Conservation (phyloP, 2,113 vertebrate species). For the Leptodactylus fuscus region DNA sequence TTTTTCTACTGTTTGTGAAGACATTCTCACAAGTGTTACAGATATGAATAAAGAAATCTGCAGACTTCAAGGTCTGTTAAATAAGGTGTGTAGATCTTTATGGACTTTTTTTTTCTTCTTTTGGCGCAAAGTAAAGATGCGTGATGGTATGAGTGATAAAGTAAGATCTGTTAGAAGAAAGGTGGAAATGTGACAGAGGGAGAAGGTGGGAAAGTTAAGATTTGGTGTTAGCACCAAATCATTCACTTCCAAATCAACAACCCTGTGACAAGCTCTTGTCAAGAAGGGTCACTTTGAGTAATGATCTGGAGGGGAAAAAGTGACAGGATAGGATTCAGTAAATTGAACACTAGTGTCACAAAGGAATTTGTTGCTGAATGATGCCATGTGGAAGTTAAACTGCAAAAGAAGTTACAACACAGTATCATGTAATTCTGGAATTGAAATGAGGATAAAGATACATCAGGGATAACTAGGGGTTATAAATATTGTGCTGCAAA, state of each 20-base stretch:
- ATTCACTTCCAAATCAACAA: constrained; percentile 80
- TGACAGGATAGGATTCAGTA: constrained; percentile 68
- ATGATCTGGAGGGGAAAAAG: constrained; percentile 71
- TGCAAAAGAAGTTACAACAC: constrained; percentile 69
- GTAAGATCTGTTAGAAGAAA: constrained; percentile 69
- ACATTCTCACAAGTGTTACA: constrained; percentile 76
- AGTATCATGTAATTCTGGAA: constrained; percentile 68
- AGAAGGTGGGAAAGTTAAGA: constrained; percentile 78
- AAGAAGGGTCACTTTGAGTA: constrained; percentile 77
- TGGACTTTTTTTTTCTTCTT: constrained; percentile 5
- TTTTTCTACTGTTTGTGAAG: constrained; percentile 76
- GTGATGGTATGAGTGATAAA: constrained; percentile 64
- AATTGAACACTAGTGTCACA: constrained; percentile 82
- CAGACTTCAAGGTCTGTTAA: constrained; percentile 80
- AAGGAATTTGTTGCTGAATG: constrained; percentile 86
- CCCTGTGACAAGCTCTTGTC: constrained; percentile 83
- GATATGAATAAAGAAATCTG: constrained; percentile 83
- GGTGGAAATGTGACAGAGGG: constrained; percentile 70
- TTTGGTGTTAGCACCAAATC: constrained; percentile 88
- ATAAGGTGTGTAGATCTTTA: constrained; percentile 77
- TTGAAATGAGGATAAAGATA: constrained; percentile 64
- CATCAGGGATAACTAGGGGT: background rate
- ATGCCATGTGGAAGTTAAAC: constrained; percentile 80
- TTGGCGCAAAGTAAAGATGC: constrained; percentile 27
- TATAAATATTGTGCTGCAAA: constrained; percentile 50